Conservation (phyloP, 2,113 vertebrate genomes). For the Vombatus ursinus region DNA sequence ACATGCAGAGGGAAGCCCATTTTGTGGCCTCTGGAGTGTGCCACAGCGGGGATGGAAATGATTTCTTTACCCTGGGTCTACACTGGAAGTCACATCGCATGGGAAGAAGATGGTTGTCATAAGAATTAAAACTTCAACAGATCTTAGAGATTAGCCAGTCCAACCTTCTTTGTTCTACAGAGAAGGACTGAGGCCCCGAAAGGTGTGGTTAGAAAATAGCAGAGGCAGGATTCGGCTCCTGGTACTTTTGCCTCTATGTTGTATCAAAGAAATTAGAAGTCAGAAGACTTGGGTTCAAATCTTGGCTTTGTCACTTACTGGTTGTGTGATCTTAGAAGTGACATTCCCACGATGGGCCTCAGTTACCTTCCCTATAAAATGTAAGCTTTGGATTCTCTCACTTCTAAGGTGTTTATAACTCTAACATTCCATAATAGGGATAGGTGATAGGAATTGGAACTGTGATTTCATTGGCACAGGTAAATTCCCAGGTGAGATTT, state of each 20-base stretch:
- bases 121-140: neutral
- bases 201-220: neutral
- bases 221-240: neutral
- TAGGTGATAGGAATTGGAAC: neutral
- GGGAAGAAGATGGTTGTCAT: neutral
- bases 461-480: neutral
- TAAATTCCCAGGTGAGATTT: neutral
- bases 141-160: neutral
- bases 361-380: neutral
- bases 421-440: neutral
- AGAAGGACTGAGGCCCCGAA: neutral
- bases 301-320: neutral
- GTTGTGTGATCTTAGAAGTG: neutral
- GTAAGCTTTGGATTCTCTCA: neutral
- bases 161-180: neutral
- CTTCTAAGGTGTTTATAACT: neutral
- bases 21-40: neutral
- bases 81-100: neutral
- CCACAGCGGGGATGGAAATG: too few species aligned
- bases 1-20: neutral
- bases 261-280: neutral
- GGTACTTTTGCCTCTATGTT: neutral
- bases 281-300: neutral
- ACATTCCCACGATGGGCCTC: neutral
- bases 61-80: neutral